Conservation (phyloP, 1,140 invertebrate species). For the Papilio polytes region DNA sequence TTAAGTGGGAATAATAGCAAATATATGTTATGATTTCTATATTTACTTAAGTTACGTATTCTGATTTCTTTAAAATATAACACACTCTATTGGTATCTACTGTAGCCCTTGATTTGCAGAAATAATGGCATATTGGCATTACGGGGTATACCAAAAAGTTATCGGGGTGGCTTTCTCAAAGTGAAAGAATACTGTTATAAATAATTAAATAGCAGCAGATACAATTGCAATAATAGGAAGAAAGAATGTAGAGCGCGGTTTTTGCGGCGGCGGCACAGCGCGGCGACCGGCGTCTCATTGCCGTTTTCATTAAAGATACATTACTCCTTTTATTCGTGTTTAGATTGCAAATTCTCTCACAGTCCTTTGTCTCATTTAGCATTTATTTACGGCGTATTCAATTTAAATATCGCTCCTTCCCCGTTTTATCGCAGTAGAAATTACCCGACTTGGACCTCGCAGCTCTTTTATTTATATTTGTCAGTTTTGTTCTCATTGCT, state of each 20-base stretch:
- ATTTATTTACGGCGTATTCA: conserved; percentile 81
- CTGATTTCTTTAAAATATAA: neutral
- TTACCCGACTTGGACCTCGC: conserved; percentile 67
- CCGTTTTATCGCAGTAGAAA: conserved; percentile 75
- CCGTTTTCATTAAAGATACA: conserved; percentile 76
- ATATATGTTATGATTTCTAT: neutral
- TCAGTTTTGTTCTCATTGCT: conserved; percentile 70
- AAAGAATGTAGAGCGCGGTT: conserved; percentile 49
- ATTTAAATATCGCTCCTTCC: conserved; percentile 78
- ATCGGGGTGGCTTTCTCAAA: no score
- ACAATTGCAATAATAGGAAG: conserved; percentile 32
- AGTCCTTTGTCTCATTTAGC: conserved; percentile 80
- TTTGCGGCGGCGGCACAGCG: conserved; percentile 44
- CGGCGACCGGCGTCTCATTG: conserved; percentile 48
- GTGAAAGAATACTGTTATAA: neutral
- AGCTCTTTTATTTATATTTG: conserved; percentile 74
- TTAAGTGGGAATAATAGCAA: neutral
- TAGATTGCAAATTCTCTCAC: conserved; percentile 75
- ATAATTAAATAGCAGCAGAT: conserved; percentile 8
- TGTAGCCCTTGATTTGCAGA: no score
- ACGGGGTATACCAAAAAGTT: no score
- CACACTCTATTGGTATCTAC: no score
- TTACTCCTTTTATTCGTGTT: conserved; percentile 79
- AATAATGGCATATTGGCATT: no score
- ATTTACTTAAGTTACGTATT: neutral